Percentiles rank a stretch among this genome's conserved stretches.
Evolutionary conservation across 2,888 invertebrate genomes (phyloP).

Genomic region (Dioctria rufipes): DNA sequence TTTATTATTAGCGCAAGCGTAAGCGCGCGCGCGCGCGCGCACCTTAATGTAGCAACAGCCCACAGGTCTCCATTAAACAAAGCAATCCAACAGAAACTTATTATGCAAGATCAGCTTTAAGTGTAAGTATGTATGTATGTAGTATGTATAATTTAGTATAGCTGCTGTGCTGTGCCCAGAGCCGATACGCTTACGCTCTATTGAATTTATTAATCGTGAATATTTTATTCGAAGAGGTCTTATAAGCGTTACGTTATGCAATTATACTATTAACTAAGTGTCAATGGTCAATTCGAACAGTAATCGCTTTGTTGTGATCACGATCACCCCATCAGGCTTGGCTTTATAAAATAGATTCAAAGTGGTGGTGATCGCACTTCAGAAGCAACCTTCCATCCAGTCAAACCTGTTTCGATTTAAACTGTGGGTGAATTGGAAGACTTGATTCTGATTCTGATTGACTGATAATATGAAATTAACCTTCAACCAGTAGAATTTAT

Average conservation of each 20-base stretch:
- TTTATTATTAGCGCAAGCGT: slow-evolving; percentile 27
- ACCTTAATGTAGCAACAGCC: too few relatives aligned
- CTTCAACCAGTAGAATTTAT: slow-evolving; percentile 17
- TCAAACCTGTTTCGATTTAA: slow-evolving; percentile 22
- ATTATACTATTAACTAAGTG: slow-evolving; percentile 28
- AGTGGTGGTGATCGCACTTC: background rate
- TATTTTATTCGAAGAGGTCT: slow-evolving; percentile 7
- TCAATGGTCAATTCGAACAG: slow-evolving; percentile 34
- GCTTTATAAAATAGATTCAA: background rate
- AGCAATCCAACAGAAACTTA: slow-evolving; percentile 7
- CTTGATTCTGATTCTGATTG: background rate
- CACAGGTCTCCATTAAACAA: background rate
- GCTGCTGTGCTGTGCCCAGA: too few relatives aligned
- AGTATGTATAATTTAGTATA: too few relatives aligned
- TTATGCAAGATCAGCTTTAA: slow-evolving; percentile 34
- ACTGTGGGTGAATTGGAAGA: slow-evolving; percentile 6
- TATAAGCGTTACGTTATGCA: slow-evolving; percentile 19
- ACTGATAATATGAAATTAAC: background rate
- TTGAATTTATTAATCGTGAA: too few relatives aligned
- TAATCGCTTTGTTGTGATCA: slow-evolving; percentile 29
- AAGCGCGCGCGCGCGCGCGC: slow-evolving; percentile 10
- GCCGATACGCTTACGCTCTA: too few relatives aligned
- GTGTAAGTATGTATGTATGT: background rate
- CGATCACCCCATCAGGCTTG: slow-evolving; percentile 13
- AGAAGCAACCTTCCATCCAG: slow-evolving; percentile 7